Evolutionary conservation across 2,888 invertebrate genomes (phyloP), one percentile per base, ranked within the genome.

Genomic region (Agriotes lineatus): DNA sequence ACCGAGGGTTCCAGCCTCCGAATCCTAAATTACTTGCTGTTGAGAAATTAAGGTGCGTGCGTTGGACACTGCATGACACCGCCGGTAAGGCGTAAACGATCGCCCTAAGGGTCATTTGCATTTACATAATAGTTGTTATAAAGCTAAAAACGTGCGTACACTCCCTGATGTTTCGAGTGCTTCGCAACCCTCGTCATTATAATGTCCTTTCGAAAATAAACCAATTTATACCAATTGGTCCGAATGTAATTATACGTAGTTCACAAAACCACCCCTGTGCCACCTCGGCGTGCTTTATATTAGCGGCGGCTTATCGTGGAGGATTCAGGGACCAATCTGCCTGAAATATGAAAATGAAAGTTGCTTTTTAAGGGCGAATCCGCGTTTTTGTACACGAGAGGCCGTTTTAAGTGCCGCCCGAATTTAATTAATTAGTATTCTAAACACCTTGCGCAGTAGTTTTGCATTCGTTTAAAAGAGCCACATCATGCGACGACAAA

Each of bases 21-120:
- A 65, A 65, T 59, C 58, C 65, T 58, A 65, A 65, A 65, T 65
- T 65, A 35, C 39, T 18, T 50, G 65, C 30, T 65, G 58, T 59
- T 59, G 58, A 52, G 50, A 58, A 45, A 59, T 39, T 65, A 65
- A 57, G 22, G 58, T 65, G 56, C 9, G 39, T 30, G 54, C 25
- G 30, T 45, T 60, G 59, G 58, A 42, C 42, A 42, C 22, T 20
- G 22, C 19, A 12, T 30, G 59, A 56, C 56, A 2, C 18, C 42
- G 25, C 12, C 18, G 22, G 25, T 6, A 30, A 20, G 12, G 19
- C 42, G 14, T 58, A 58, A 42, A 58, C 22, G 58, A 22, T 42
- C 37, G 14, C 35, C 42, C 58, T 42, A 58, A 58, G 58, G 58
- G 58, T 42, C 42, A 25, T 25, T 37, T 58, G n/a, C 42, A 58